Base-by-base conservation (phyloP, 2,888 invertebrate species). In the Polyommatus icarus region DNA sequence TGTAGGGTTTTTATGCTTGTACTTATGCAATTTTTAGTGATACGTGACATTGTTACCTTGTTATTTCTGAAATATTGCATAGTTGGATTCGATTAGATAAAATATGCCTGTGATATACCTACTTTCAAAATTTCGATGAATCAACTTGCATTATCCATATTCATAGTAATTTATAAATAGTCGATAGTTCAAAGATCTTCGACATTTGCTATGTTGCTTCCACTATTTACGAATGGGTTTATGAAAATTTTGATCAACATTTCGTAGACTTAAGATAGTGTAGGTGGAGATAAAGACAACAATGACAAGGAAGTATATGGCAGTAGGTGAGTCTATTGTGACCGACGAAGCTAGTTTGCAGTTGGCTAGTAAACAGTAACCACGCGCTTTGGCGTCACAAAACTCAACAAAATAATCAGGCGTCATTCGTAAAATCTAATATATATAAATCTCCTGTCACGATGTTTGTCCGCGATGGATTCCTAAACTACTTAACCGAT, bases 1-100 rank as follows among this genome's bases (percentile, higher is more conserved):
- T 76, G 72, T 73, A 54, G 75, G 78, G 80, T 83, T 81, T 83
- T 80, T 82, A 82, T 81, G 79, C 73, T 76, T 79, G 76, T 76
- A 78, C 80, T 81, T 79, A 72, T 76, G 78, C 67, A 79, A 78
- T 80, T 81, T 79, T 78, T 79, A 80, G 67, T 73, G 61, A 78
- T 79, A 81, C 80, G 81, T 78, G 81, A 83, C 80, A 80, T 76
- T 76, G 18, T 54, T 67, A 54, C 77, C 71, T 40, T 81, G 82
- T 82, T 80, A 76, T 40, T 71, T 18, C 72, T 50, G 79, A 71
- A 78, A 78, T 77, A 72, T 76, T 78, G 46, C 83, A 50, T 75
- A 50, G 50, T 75, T 50, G 7, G 54, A 54, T 29, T 54, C 18
- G 75, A 75, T 75, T 54, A 75, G 75, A 75, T 75, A 54, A 54